phyloP scores from a whole-genome alignment of 53 echinoderm and acorn worm species.

The Luidia sarsii region DNA sequence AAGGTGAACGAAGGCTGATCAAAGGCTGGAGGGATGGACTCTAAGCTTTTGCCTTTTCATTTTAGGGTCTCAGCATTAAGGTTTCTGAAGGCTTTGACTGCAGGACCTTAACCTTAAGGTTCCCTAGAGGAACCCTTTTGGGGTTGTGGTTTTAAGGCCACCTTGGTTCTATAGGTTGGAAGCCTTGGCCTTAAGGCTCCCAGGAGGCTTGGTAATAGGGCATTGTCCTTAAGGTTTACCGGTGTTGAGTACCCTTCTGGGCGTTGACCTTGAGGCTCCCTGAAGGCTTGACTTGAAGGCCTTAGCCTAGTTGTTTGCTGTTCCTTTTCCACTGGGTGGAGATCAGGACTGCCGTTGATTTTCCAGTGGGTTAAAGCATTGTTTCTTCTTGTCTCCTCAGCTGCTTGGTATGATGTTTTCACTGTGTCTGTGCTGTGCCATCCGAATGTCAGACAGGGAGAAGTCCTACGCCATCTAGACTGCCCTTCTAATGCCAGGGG shows the following conservation, averaged over 20 bases:
- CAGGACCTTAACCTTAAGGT: neutral
- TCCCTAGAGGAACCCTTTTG: neutral
- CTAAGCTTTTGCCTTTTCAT: too few species aligned
- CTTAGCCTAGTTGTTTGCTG: neutral
- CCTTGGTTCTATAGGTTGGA: too few species aligned
- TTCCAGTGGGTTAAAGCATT: neutral
- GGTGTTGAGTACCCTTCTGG: too few species aligned
- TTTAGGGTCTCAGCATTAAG: too few species aligned
- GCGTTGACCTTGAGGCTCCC: too few species aligned
- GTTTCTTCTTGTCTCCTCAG: constrained; percentile 43
- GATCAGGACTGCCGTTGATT: neutral
- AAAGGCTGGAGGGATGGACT: too few species aligned
- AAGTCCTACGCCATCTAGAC: constrained; percentile 68
- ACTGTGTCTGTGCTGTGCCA: constrained; percentile 87
- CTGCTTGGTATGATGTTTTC: constrained; percentile 96
- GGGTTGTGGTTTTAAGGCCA: too few species aligned
- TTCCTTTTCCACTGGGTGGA: neutral
- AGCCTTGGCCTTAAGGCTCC: too few species aligned
- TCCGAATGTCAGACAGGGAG: constrained; percentile 75
- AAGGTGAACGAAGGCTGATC: too few species aligned
- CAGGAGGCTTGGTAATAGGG: too few species aligned
- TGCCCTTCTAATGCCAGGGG: constrained; percentile 3
- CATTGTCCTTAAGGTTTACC: too few species aligned
- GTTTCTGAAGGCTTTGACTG: too few species aligned
- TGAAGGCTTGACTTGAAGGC: neutral